Base-by-base conservation (phyloP, 2,797 vertebrate species). In the Gymnopithys bicolor region DNA sequence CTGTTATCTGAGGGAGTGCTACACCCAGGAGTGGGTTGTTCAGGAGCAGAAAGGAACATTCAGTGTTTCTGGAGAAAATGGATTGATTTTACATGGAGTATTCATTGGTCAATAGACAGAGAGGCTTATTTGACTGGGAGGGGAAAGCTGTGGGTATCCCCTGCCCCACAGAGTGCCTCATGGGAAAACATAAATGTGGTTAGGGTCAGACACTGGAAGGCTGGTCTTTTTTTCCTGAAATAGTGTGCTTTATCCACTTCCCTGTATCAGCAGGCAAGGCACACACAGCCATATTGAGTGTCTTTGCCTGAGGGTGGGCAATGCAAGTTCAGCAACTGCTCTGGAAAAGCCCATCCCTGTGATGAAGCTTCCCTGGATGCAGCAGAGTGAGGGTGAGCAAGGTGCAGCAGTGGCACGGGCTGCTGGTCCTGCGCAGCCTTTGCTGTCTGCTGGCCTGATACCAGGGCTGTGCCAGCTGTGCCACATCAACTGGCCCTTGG, bases 251-350 rank as follows among this genome's bases (percentile, higher is more conserved):
- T 48, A 80, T 24, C 52, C 21, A 6, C 8, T 32, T 83, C 17
- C 9, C 45, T n/a, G 17, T 48, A 13, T 11, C 6, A 15, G 59
- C 56, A 55, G 43, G 28, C 13, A 73, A 13, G 39, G 33, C 2
- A 2, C 0, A 0, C 25, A 3, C 32, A 4, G 4, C 23, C 1
- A 1, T 30, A 37, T 37, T 52, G 37, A 67, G 19, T 28, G 8
- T 24, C 35, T 13, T 78, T 9, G 1, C 30, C 39, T 39, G 39
- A 4, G 8, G 32, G 22, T 41, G 37, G 25, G 19, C 43, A 59
- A 0, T 43, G 41, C 52, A 32, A 13, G 9, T 33, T 60, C 78
- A 37, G 52, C 11, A 48, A 6, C 48, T 45, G 4, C 27, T 77
- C 58, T 67, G 24, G 18, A 60, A 24, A 75, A 90, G 22, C n/a